Percentiles rank a stretch among this genome's conserved stretches.
Conservation (phyloP, 2,113 vertebrate species). For the Actenoides hombroni region DNA sequence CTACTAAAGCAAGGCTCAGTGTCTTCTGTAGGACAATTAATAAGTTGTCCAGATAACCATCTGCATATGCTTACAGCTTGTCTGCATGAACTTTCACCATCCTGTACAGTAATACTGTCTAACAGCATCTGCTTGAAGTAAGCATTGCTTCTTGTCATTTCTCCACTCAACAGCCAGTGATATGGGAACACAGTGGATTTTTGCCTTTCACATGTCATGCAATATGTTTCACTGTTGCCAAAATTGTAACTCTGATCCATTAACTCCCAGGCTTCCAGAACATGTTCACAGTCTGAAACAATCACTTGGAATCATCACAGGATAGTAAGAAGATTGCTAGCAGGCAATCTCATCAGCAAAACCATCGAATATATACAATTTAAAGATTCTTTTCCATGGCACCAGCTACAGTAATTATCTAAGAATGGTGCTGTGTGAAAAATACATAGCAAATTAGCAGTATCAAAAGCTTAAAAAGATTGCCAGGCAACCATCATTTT, state of each 20-base stretch:
- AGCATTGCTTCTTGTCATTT: neutral
- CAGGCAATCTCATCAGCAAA: neutral
- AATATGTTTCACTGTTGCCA: neutral
- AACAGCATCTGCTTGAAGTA: neutral
- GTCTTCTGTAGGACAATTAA: neutral
- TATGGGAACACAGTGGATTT: neutral
- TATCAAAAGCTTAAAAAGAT: conserved; percentile 3
- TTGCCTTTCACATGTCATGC: neutral
- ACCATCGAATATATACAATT: neutral
- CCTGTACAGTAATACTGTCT: neutral
- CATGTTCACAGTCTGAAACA: neutral
- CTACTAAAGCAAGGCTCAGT: neutral
- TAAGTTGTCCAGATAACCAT: neutral
- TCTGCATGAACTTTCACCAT: neutral
- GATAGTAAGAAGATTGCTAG: conserved; percentile 37
- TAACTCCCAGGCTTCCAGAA: neutral
- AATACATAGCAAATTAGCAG: neutral
- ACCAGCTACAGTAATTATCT: neutral
- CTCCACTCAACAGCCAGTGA: neutral
- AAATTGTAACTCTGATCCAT: neutral
- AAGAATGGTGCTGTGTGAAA: neutral
- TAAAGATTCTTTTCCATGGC: neutral
- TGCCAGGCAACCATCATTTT: conserved; percentile 8
- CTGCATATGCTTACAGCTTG: neutral
- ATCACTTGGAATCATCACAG: conserved; percentile 31